These are phyloP conservation scores for Penaeus japonicus DNA, from an alignment of 1,140 invertebrate genomes.

Conservation along the genomic window DNA sequence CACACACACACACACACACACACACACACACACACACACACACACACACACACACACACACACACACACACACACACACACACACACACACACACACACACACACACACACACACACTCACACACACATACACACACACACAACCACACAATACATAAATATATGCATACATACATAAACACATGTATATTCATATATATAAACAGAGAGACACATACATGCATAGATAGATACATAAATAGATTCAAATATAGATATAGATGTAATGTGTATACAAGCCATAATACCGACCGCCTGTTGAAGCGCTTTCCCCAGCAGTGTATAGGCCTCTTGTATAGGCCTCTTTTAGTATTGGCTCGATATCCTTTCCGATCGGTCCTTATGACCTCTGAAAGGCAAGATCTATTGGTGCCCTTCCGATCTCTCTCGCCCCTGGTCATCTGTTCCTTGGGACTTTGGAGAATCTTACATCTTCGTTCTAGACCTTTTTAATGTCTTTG, in stretches of 20 bases:
- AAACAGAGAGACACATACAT: not conserved
- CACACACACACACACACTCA: not conserved
- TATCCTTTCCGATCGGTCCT: too few relatives aligned
- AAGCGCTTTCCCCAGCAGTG: too few relatives aligned
- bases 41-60: not conserved
- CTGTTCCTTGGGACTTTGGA: too few relatives aligned
- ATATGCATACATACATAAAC: not conserved
- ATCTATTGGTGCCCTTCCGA: too few relatives aligned
- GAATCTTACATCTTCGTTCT: too few relatives aligned
- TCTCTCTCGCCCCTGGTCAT: too few relatives aligned
- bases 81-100: not conserved
- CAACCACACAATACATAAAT: not conserved
- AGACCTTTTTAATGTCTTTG: too few relatives aligned
- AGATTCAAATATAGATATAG: not conserved
- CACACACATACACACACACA: not conserved
- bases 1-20: not conserved
- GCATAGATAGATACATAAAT: not conserved
- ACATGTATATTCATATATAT: not conserved
- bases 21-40: not conserved
- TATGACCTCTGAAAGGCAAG: too few relatives aligned
- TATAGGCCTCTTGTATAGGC: too few relatives aligned
- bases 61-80: not conserved
- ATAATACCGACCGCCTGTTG: not conserved
- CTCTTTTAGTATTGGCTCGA: too few relatives aligned
- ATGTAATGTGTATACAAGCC: not conserved